Evolutionary conservation across 2,113 vertebrate genomes (phyloP).

Genomic region (Pomatostomus ruficeps): DNA sequence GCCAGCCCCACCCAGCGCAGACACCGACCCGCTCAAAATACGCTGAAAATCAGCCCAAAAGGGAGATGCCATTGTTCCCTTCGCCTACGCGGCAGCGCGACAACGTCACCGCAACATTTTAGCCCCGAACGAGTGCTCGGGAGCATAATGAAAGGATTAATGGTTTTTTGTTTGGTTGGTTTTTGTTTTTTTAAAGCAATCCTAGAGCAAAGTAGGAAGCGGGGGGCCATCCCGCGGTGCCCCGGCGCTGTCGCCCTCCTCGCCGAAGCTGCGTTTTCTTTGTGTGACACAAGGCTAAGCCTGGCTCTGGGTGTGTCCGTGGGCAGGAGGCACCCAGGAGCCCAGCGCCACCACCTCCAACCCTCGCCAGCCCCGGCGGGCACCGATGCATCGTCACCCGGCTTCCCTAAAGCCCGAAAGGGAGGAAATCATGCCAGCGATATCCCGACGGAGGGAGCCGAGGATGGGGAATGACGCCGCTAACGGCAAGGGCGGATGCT

Average conservation of each 20-base stretch:
- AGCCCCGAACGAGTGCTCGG: not conserved
- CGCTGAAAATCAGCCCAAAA: slow-evolving; percentile 11
- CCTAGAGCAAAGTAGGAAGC: not conserved
- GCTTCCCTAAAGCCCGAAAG: not conserved
- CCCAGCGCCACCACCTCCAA: not conserved
- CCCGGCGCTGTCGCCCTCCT: not conserved
- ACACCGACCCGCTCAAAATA: slow-evolving; percentile 43
- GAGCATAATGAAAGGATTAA: not conserved
- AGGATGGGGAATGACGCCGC: not conserved
- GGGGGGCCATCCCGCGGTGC: not conserved
- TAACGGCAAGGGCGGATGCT: not conserved
- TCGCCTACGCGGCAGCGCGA: not conserved
- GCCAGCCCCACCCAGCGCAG: slow-evolving; percentile 75
- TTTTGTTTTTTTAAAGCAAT: not conserved
- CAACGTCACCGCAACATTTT: not conserved
- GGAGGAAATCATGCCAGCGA: not conserved
- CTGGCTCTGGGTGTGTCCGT: slow-evolving; percentile 74
- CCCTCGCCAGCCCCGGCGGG: not conserved
- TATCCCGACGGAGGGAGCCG: not conserved
- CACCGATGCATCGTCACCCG: not conserved
- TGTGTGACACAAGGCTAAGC: slow-evolving; percentile 63
- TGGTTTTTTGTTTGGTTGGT: too few species aligned
- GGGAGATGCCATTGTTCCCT: slow-evolving; percentile 11
- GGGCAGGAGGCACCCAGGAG: slow-evolving; percentile 27
- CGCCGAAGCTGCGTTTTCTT: slow-evolving; percentile 54